Base-by-base conservation (phyloP, 2,113 vertebrate species). In the Pterocles gutturalis region DNA sequence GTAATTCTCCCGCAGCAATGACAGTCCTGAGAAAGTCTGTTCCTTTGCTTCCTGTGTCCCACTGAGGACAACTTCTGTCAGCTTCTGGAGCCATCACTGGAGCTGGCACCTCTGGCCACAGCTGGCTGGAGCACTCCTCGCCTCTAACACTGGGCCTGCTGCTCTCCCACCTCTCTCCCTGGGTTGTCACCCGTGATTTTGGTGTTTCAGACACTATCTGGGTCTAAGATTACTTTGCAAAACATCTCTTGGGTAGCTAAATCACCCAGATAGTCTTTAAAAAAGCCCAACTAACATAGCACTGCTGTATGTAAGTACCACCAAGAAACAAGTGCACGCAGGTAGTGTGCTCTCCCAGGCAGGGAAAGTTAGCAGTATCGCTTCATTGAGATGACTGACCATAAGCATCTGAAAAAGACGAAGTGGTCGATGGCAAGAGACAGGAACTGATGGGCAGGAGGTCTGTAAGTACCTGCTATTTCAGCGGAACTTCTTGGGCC, bases 291-390 rank as follows among this genome's bases (percentile, higher is more conserved):
- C 4, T 22, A 38, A 7, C 29, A 2, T 7, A 31, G 33, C 28
- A 7, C 4, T 26, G 58, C 7, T 28, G 19, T 18, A n/a, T 2
- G 4, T 5, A 16, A 38, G 45, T 9, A 21, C 18, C 38, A 10
- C 7, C 38, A 6, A 60, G 38, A 28, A 60, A 64, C 3, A n/a
- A 36, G 21, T 0, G n/a, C 10, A 1, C 13, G 1, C 2, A 5
- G 0, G 29, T 10, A 20, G 24, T 2, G 26, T 6, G 17, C 26
- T 49, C 41, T 48, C 16, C 46, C 34, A 7, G 13, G 0, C 51
- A 10, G 25, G 33, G 45, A n/a, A n/a, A n/a, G 46, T 7, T 19
- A 24, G 21, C 1, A 0, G 5, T 0, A 5, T 17, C 24, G 0
- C 24, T 28, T 49, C 5, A 2, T 54, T 31, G 5, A 41, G 31